Evolutionary conservation across 2,797 vertebrate genomes (phyloP).

Genomic region (Muscicapa comitata): DNA sequence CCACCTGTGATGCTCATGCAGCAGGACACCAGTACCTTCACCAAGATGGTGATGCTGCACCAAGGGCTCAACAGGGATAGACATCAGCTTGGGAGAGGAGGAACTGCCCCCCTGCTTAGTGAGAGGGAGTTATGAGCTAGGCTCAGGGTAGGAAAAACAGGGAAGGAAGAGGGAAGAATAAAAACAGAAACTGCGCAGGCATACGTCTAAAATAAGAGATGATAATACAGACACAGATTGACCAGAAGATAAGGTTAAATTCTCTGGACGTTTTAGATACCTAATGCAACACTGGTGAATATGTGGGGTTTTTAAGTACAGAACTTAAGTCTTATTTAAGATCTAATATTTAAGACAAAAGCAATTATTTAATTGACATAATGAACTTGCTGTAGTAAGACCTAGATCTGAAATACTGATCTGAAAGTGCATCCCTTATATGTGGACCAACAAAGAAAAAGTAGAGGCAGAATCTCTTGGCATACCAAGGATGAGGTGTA

Average conservation of each 20-base stretch:
- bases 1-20: fast-evolving
- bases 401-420: not conserved
- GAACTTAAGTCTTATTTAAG: not conserved
- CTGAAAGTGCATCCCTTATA: not conserved
- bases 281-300: not conserved
- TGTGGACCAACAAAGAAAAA: not conserved
- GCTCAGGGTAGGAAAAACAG: not conserved
- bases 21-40: not conserved
- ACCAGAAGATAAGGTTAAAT: not conserved
- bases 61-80: fast-evolving
- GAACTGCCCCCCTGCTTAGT: not conserved
- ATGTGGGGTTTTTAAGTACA: not conserved
- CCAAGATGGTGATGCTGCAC: not conserved
- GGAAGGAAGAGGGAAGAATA: not conserved
- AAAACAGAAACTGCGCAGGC: not conserved
- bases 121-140: not conserved
- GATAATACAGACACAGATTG: not conserved
- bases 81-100: not conserved
- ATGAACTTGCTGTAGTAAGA: not conserved
- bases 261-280: not conserved
- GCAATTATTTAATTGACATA: not conserved
- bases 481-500: not conserved
- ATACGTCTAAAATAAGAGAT: not conserved
- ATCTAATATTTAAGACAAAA: not conserved
- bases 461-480: not conserved